These are phyloP conservation scores for Cheilosia grossa DNA, from an alignment of 2,888 invertebrate genomes.

Conservation along the genomic window DNA sequence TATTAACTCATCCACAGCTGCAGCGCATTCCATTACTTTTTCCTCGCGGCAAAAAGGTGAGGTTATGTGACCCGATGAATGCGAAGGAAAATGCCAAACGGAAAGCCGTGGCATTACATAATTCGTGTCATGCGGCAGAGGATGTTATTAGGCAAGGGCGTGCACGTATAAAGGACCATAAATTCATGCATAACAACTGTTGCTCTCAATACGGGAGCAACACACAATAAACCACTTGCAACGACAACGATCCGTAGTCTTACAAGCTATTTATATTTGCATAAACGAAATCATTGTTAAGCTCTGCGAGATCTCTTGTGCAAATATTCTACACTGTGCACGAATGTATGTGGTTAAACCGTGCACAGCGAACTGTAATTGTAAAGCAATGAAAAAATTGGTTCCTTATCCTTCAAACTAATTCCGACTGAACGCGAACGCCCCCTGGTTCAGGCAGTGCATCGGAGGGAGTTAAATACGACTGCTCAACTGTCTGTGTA, in stretches of 20 bases:
- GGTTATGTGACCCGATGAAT: conserved; percentile 1
- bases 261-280: conserved; percentile 27
- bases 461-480: neutral
- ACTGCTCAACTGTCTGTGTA: conserved; percentile 3
- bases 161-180: conserved; percentile 8
- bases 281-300: conserved; percentile 7
- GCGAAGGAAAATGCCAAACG: conserved; percentile 31
- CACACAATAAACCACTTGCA: conserved; percentile 41
- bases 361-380: conserved; percentile 17
- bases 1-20: conserved; percentile 11
- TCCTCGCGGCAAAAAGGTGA: neutral
- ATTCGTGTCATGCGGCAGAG: conserved; percentile 30
- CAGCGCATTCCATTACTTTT: conserved; percentile 12
- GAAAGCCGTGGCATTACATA: conserved; percentile 42
- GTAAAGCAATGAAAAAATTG: conserved; percentile 6
- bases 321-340: conserved; percentile 6
- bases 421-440: neutral
- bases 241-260: no score
- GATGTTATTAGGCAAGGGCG: conserved; percentile 16
- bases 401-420: neutral
- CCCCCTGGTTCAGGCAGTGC: neutral
- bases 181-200: conserved; percentile 33
- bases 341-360: neutral
- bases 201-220: conserved; percentile 28
- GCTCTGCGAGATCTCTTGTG: conserved; percentile 35